These are phyloP conservation scores for Dynastes grantii DNA, from an alignment of 2,888 invertebrate species.

Conservation along the genomic window DNA sequence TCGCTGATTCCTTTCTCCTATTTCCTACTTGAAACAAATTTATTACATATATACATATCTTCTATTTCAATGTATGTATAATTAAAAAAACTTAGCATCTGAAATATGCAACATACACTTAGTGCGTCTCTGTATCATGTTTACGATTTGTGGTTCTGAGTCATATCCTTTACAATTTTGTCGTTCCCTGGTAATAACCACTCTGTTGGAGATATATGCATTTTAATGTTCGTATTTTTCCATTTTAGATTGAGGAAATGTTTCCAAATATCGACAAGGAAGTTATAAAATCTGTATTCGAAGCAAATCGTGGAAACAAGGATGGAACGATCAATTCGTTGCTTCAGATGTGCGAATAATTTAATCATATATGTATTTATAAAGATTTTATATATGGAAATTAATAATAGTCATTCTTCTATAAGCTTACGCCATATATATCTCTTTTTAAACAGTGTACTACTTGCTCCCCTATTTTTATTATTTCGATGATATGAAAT, in stretches of 20 bases:
- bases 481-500: slow-evolving; percentile 39
- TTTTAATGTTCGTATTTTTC: slow-evolving; percentile 4
- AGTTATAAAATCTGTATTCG: slow-evolving; percentile 91
- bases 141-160: too few species aligned
- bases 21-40: too few species aligned
- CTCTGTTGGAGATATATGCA: too few species aligned
- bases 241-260: slow-evolving; percentile 92
- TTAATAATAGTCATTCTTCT: slow-evolving; percentile 36
- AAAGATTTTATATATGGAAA: slow-evolving; percentile 39
- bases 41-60: too few species aligned
- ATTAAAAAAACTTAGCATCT: too few species aligned
- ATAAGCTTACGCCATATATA: slow-evolving; percentile 47
- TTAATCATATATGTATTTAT: slow-evolving; percentile 32
- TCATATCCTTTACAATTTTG: too few species aligned
- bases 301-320: slow-evolving; percentile 91
- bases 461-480: slow-evolving; percentile 21
- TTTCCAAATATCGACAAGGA: slow-evolving; percentile 96
- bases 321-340: slow-evolving; percentile 92
- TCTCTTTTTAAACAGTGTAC: slow-evolving; percentile 16
- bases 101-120: too few species aligned
- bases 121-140: too few species aligned
- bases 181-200: too few species aligned
- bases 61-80: too few species aligned
- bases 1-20: too few species aligned
- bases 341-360: slow-evolving; percentile 87